Conservation (phyloP, 1,140 invertebrate species). For the Hormaphis cornu region DNA sequence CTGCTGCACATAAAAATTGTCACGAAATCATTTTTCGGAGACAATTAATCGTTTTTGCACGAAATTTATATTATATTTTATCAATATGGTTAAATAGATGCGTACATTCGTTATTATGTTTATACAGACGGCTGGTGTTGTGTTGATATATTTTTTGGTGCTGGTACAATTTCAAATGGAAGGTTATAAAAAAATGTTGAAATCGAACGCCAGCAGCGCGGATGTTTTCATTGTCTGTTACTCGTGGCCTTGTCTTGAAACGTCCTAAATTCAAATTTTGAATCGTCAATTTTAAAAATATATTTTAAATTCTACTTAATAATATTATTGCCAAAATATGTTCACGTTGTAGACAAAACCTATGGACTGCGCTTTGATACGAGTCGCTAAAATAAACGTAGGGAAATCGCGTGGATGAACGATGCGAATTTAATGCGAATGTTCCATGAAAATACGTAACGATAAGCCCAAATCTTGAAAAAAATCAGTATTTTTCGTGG, state of each 20-base stretch:
- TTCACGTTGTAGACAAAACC: no score
- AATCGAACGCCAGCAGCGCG: background rate
- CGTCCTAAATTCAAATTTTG: background rate
- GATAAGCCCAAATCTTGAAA: no score
- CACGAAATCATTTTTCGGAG: background rate
- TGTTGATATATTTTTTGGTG: conserved; percentile 12
- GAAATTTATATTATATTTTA: background rate
- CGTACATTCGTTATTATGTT: background rate
- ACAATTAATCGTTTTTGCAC: background rate
- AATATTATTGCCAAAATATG: no score
- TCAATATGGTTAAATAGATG: background rate
- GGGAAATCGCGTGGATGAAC: no score
- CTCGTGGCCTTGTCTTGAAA: conserved; percentile 7
- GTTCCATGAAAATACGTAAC: no score
- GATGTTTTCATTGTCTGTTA: background rate
- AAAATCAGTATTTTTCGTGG: background rate
- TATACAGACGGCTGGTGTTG: background rate
- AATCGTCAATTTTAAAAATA: background rate
- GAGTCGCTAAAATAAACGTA: background rate
- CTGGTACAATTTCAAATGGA: conserved; percentile 27
- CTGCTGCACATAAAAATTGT: background rate
- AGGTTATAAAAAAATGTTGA: background rate
- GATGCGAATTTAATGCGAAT: no score
- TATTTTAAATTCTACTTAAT: no score
- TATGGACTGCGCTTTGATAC: no score